Percentiles rank a stretch among this genome's conserved stretches.
phyloP scores from a whole-genome alignment of 2,113 vertebrate species.

The Eudorcas thomsonii region DNA sequence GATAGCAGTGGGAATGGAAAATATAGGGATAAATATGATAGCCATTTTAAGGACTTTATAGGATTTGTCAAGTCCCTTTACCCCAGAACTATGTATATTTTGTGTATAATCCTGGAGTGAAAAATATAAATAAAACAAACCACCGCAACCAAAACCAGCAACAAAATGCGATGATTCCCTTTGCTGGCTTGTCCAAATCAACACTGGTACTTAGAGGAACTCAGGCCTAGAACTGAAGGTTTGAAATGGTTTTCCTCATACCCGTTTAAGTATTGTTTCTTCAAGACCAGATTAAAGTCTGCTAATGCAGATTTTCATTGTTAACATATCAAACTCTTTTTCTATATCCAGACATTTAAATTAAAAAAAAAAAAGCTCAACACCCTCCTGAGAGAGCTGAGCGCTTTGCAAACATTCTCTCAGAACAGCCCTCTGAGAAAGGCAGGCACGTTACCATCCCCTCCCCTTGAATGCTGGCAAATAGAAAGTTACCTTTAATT shows the following conservation, averaged over 20 bases:
- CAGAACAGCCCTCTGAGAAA: constrained; percentile 21
- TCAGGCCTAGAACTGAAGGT: not conserved
- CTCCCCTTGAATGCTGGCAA: constrained; percentile 53
- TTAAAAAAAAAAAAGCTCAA: not conserved
- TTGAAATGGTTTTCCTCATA: not conserved
- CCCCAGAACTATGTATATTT: not conserved
- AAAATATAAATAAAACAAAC: not conserved
- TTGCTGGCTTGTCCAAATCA: not conserved
- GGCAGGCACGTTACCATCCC: not conserved
- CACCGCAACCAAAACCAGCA: not conserved
- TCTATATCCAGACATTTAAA: constrained; percentile 54
- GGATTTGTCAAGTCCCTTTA: not conserved
- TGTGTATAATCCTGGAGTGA: not conserved
- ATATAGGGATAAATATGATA: not conserved
- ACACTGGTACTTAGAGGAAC: not conserved
- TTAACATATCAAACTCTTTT: constrained; percentile 53
- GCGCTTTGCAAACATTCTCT: constrained; percentile 51
- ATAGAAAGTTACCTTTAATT: constrained; percentile 74
- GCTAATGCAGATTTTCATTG: constrained; percentile 4
- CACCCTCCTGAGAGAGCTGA: not conserved
- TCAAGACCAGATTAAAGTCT: not conserved
- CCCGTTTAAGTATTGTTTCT: not conserved
- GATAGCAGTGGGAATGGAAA: not conserved
- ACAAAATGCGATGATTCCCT: not conserved
- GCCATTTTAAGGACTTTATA: not conserved